Conservation (phyloP, 2,113 vertebrate genomes). For the Monarcha castaneiventris region DNA sequence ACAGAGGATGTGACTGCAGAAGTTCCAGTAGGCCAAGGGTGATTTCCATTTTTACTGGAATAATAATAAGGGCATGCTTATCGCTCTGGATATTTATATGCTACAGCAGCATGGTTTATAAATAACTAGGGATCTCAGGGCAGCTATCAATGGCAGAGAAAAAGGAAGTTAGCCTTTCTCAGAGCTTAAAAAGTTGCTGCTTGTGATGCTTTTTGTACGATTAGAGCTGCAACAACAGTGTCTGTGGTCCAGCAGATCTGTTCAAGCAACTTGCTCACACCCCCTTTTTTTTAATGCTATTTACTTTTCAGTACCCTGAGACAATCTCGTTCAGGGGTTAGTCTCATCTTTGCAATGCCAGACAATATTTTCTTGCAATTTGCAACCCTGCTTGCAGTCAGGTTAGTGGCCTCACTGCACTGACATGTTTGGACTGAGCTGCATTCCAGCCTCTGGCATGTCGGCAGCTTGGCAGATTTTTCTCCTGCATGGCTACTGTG, state of each 20-base stretch:
- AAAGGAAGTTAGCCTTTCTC: not conserved
- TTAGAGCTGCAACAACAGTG: not conserved
- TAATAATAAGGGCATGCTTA: not conserved
- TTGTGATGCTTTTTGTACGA: not conserved
- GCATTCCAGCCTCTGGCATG: not conserved
- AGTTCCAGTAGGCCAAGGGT: not conserved
- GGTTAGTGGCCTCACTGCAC: not conserved
- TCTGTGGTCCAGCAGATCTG: not conserved
- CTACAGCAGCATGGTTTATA: constrained; percentile 4
- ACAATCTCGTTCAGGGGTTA: not conserved
- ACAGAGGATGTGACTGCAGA: not conserved
- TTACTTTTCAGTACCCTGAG: not conserved
- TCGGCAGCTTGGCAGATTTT: rapidly evolving
- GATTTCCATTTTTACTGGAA: constrained; percentile 4
- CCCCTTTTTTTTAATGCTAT: not conserved
- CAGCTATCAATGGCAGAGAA: not conserved
- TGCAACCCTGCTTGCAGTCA: not conserved
- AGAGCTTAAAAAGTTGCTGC: not conserved
- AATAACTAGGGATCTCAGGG: not conserved
- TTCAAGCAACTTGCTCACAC: not conserved
- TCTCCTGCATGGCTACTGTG: not conserved
- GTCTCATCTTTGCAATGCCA: not conserved
- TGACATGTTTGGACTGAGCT: not conserved
- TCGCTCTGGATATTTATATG: constrained; percentile 11
- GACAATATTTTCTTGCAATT: not conserved